A percentile compares a stretch with the other conserved stretches of the same genome.
phyloP scores from a whole-genome alignment of 1,140 invertebrate species.

The Ylistrum balloti region DNA sequence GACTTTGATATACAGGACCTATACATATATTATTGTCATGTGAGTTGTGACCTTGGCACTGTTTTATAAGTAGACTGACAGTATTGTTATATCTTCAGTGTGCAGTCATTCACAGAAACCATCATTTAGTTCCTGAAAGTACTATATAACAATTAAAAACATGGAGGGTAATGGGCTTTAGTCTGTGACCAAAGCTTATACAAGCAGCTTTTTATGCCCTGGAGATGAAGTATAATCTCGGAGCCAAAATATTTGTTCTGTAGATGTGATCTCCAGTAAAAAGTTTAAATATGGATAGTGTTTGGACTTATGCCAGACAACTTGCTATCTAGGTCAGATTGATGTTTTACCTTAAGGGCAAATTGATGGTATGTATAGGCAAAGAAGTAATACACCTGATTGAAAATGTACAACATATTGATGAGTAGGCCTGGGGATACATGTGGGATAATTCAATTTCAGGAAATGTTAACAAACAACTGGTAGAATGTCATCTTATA shows the following conservation, averaged over 20 bases:
- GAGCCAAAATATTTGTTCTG: background rate
- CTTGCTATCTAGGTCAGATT: background rate
- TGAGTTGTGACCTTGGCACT: no score
- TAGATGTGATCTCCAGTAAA: background rate
- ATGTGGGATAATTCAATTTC: no score
- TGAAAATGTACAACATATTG: background rate
- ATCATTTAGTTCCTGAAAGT: no score
- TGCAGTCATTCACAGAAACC: background rate
- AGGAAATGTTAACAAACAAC: no score
- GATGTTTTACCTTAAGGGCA: background rate
- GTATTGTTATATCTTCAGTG: no score
- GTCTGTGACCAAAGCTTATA: no score
- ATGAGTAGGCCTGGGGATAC: background rate
- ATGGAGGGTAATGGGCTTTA: no score
- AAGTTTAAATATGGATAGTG: background rate
- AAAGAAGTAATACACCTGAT: background rate
- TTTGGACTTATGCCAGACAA: background rate
- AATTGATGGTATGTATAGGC: background rate
- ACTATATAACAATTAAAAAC: no score
- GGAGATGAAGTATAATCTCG: background rate
- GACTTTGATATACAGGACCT: background rate
- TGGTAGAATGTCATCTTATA: no score
- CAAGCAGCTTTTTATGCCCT: no score
- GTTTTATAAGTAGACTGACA: no score
- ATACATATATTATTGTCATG: background rate